Evolutionary conservation across 2,113 vertebrate genomes (phyloP), one percentile per base, ranked within the genome.

Genomic region (Guaruba guarouba): DNA sequence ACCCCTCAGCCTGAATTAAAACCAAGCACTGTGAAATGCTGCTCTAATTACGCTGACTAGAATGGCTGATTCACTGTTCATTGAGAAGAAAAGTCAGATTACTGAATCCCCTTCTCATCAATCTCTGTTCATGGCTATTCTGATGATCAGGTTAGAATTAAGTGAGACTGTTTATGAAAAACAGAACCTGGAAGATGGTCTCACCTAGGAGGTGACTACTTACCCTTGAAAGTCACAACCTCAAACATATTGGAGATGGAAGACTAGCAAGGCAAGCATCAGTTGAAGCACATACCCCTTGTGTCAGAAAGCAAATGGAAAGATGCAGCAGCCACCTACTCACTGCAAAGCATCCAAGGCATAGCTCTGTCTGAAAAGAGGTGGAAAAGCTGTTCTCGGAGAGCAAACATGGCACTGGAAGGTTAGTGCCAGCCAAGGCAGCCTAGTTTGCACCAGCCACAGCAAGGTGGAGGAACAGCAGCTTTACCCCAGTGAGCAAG

Each of bases 21-120:
- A 78, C 62, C 88, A 83, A 52, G 52, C 35, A 68, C 64, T 66
- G 43, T 13, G 57, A 93, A 94, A 92, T 11, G 10, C 79, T 86
- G 80, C 73, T 81, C 71, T 75, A 93, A 92, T 84, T 90, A 81
- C 0, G 0, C 64, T 68, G 76, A 57, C 79, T 78, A 70, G 64
- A 90, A 88, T 20, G 51, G 70, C 61, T 31, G 61, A 57, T 79
- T 61, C 71, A 70, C 66, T 46, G 43, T 78, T 86, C 82, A 61
- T 88, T 92, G 74, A 70, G 49, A 92, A 88, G 33, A 82, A 41
- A 81, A 88, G 79, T 68, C 35, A 88, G 49, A 83, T 77, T 86
- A 80, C 51, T 35, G 67, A 92, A 74, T 83, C 28, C 17, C 24
- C 55, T 55, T 74, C 86, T 95, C 79, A 94, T 94, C 82, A 74